Percentiles rank a stretch among this genome's conserved stretches.
Conservation (phyloP, 2,797 vertebrate genomes). For the Lophotriccus pileatus region DNA sequence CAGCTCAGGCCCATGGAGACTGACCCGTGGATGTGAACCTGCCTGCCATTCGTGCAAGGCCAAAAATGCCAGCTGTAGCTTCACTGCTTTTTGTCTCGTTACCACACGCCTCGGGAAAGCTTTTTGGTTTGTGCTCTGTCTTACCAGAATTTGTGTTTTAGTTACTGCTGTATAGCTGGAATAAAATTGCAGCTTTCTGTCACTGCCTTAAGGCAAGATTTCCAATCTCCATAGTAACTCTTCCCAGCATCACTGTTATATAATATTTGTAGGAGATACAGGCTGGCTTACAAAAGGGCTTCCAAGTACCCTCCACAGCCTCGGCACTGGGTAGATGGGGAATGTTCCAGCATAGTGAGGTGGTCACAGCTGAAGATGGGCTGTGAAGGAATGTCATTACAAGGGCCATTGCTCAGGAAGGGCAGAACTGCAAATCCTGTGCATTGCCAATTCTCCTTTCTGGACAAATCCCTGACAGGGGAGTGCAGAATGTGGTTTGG, state of each 20-base stretch:
- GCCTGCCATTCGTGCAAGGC: background rate
- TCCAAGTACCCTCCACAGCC: rapidly evolving
- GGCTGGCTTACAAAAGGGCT: background rate
- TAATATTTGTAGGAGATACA: background rate
- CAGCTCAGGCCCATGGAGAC: background rate
- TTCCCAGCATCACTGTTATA: background rate
- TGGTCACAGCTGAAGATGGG: background rate
- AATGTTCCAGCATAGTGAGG: rapidly evolving
- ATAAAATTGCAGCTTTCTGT: constrained; percentile 1
- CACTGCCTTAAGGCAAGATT: constrained; percentile 1
- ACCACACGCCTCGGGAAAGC: background rate
- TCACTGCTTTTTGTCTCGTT: background rate
- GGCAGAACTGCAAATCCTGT: background rate
- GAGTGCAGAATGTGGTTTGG: background rate
- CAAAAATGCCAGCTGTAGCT: background rate
- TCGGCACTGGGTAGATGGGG: background rate
- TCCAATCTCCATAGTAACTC: constrained; percentile 59
- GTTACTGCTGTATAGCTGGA: background rate
- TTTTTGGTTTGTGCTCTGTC: background rate
- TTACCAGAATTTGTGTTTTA: background rate
- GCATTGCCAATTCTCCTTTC: background rate
- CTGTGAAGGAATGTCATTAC: background rate
- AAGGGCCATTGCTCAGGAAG: background rate
- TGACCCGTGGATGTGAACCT: background rate
- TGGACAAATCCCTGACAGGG: background rate